Evolutionary conservation across 2,797 vertebrate genomes (phyloP).

Genomic region (Falco columbarius): DNA sequence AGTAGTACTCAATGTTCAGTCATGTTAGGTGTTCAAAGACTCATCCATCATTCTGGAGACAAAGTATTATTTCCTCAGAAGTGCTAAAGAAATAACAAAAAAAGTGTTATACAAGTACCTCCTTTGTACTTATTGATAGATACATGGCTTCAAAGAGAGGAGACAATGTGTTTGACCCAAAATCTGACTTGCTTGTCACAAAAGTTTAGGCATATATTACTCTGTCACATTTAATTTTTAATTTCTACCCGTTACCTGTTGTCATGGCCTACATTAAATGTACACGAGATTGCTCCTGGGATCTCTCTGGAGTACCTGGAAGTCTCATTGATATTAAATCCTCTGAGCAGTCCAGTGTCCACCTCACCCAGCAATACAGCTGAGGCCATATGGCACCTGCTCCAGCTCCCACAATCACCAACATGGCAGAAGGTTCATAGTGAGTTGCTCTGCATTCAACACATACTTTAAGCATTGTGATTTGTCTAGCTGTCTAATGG

Average conservation of each 20-base stretch:
- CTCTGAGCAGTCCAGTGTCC: background rate
- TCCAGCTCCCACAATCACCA: background rate
- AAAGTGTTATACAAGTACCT: background rate
- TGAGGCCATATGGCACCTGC: background rate
- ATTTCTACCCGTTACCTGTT: background rate
- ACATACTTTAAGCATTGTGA: background rate
- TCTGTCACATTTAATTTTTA: background rate
- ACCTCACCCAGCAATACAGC: background rate
- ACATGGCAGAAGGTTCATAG: background rate
- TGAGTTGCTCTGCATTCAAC: fast-evolving
- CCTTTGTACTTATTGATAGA: background rate
- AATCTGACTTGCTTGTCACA: background rate
- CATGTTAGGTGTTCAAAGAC: background rate
- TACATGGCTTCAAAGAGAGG: background rate
- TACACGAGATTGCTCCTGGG: background rate
- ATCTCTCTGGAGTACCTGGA: background rate
- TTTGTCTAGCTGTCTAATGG: background rate
- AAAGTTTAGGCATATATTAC: background rate
- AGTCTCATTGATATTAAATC: background rate
- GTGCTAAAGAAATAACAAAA: background rate
- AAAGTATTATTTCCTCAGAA: background rate
- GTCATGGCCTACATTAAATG: fast-evolving
- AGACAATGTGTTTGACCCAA: background rate
- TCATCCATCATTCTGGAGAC: background rate
- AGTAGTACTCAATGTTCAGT: background rate